Conservation (phyloP, 1,140 invertebrate genomes). For the Megalonaias nervosa region DNA sequence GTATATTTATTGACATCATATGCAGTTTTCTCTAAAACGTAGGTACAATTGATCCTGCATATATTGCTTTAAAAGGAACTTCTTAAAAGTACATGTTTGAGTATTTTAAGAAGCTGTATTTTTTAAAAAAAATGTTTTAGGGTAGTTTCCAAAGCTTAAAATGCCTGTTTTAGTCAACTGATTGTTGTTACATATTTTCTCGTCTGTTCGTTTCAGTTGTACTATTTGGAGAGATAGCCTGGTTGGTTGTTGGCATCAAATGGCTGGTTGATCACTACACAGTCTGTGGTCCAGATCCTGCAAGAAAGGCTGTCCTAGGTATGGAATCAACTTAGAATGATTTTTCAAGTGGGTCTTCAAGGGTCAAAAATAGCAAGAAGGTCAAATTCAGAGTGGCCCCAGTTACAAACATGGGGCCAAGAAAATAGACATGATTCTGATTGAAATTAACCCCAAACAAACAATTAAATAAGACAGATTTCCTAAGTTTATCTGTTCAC, state of each 20-base stretch:
- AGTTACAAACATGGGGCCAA: neutral
- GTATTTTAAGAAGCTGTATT: no score
- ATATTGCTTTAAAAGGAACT: no score
- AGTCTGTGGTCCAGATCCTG: conserved; percentile 79
- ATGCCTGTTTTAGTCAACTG: no score
- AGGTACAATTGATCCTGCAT: no score
- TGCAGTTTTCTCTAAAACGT: no score
- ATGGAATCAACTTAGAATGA: conserved; percentile 60
- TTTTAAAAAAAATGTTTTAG: no score
- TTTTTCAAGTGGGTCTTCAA: neutral
- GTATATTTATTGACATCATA: no score
- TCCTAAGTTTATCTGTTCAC: no score
- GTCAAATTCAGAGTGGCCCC: neutral
- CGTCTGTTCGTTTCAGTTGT: conserved; percentile 73
- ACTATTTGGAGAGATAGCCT: conserved; percentile 83
- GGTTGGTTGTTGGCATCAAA: conserved; percentile 82
- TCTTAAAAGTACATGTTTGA: no score
- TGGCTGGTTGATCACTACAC: conserved; percentile 83
- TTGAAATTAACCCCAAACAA: neutral
- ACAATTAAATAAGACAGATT: no score
- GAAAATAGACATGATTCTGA: neutral
- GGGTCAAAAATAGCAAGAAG: neutral
- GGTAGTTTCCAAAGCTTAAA: no score
- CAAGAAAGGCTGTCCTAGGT: conserved; percentile 86
- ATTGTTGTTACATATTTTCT: no score